Evolutionary conservation across 2,797 vertebrate genomes (phyloP).

Genomic region (Anabas testudineus): DNA sequence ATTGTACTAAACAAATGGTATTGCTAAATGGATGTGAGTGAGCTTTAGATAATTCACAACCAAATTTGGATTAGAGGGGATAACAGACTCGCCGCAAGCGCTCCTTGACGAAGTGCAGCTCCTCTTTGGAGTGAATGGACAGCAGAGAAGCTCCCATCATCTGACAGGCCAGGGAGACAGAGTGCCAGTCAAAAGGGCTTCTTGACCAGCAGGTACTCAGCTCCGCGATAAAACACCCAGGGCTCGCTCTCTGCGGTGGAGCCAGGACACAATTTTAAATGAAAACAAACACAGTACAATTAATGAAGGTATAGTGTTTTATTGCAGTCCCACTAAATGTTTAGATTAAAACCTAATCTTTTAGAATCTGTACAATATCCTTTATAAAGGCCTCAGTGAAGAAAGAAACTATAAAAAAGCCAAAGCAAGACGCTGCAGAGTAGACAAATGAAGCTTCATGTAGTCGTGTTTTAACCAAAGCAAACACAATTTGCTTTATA

Average conservation of each 20-base stretch:
- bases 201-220: constrained; percentile 90
- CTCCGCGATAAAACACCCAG: constrained; percentile 90
- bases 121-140: constrained; percentile 89
- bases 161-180: constrained; percentile 88
- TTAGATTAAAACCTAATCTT: neutral
- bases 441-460: neutral
- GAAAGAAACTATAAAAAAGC: neutral
- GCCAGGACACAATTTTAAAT: neutral
- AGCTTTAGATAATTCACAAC: too few species aligned
- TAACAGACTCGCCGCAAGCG: constrained; percentile 87
- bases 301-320: neutral
- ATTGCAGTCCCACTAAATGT: neutral
- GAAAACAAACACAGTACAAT: neutral
- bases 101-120: constrained; percentile 90
- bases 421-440: too few species aligned
- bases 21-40: too few species aligned
- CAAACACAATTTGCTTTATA: neutral
- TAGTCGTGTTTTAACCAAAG: neutral
- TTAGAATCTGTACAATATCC: constrained; percentile 1
- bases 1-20: too few species aligned
- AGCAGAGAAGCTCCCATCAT: constrained; percentile 88
- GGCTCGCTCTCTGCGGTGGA: constrained; percentile 81
- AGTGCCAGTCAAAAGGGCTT: constrained; percentile 83
- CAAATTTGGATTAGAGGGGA: too few species aligned
- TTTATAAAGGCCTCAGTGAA: too few species aligned